Conservation (phyloP, 2,888 invertebrate species). For the Drosophila histrio region DNA sequence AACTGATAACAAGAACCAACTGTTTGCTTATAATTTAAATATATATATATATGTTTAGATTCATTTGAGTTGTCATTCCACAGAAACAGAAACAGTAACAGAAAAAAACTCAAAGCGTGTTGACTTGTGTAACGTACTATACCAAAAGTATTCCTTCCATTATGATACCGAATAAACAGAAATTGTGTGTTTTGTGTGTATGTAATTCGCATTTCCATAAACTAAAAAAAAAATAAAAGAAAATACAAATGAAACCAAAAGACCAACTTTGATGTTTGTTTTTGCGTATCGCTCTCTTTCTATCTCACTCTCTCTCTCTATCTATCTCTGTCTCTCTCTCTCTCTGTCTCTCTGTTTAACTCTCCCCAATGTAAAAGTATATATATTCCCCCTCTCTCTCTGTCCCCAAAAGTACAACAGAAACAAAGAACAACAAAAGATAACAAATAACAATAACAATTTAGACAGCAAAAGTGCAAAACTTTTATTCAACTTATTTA, state of each 20-base stretch:
- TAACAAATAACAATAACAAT: constrained; percentile 46
- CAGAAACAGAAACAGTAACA: constrained; percentile 33
- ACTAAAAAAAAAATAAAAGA: constrained; percentile 11
- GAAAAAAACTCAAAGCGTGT: constrained; percentile 52
- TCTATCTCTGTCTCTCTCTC: constrained; percentile 6
- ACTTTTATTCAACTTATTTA: constrained; percentile 53
- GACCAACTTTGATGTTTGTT: constrained; percentile 35
- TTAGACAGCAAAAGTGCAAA: constrained; percentile 56
- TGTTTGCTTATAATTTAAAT: constrained; percentile 44
- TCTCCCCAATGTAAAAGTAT: constrained; percentile 29
- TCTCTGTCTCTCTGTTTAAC: constrained; percentile 16
- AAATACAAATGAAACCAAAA: constrained; percentile 9
- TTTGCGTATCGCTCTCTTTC: constrained; percentile 31
- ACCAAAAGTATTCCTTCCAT: not conserved
- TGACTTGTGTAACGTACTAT: constrained; percentile 48
- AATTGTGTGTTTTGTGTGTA: constrained; percentile 73
- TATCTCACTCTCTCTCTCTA: constrained; percentile 8
- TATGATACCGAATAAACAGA: constrained; percentile 23
- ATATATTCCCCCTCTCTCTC: constrained; percentile 9
- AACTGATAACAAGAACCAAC: constrained; percentile 30
- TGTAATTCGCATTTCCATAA: constrained; percentile 58
- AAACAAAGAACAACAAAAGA: constrained; percentile 44
- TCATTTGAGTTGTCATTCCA: constrained; percentile 45
- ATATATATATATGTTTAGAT: constrained; percentile 38
- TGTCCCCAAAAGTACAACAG: constrained; percentile 43